phyloP scores from a whole-genome alignment of 2,888 invertebrate species.

The Drosophila atripex region DNA sequence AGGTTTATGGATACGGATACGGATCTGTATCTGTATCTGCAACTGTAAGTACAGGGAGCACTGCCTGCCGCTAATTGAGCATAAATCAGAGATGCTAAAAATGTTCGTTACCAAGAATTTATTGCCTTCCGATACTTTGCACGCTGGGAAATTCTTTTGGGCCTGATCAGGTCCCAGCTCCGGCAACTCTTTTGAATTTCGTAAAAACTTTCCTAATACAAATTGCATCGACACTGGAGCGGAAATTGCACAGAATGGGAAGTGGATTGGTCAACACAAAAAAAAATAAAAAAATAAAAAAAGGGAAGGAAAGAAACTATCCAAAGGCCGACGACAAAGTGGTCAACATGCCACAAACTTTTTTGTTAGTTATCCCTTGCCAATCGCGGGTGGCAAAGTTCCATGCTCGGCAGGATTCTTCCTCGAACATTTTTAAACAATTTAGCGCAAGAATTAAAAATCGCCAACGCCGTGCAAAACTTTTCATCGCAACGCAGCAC shows the following conservation, averaged over 20 bases:
- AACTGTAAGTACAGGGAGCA: conserved; percentile 12
- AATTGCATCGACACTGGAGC: conserved; percentile 75
- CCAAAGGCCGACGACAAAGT: conserved; percentile 69
- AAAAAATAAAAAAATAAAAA: conserved; percentile 6
- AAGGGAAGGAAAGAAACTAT: conserved; percentile 44
- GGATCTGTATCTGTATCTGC: conserved; percentile 33
- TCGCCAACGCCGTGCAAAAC: conserved; percentile 75
- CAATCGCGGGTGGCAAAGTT: conserved; percentile 61
- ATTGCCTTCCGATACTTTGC: conserved; percentile 58
- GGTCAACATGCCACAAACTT: conserved; percentile 79
- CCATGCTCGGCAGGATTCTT: conserved; percentile 69
- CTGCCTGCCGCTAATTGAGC: conserved; percentile 65
- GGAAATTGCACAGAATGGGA: conserved; percentile 56
- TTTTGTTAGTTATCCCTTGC: conserved; percentile 55
- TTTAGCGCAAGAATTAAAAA: conserved; percentile 80
- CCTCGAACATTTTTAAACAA: conserved; percentile 78
- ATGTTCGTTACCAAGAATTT: conserved; percentile 56
- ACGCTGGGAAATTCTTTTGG: conserved; percentile 60
- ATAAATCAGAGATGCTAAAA: conserved; percentile 65
- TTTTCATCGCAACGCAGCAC: conserved; percentile 42
- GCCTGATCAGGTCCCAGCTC: conserved; percentile 2
- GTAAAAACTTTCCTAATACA: conserved; percentile 68
- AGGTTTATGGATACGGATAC: conserved; percentile 57
- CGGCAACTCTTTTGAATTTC: conserved; percentile 11
- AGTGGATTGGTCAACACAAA: not conserved